These are phyloP conservation scores for Enteromius radiatus DNA, from an alignment of 2,797 vertebrate genomes.

Conservation along the genomic window DNA sequence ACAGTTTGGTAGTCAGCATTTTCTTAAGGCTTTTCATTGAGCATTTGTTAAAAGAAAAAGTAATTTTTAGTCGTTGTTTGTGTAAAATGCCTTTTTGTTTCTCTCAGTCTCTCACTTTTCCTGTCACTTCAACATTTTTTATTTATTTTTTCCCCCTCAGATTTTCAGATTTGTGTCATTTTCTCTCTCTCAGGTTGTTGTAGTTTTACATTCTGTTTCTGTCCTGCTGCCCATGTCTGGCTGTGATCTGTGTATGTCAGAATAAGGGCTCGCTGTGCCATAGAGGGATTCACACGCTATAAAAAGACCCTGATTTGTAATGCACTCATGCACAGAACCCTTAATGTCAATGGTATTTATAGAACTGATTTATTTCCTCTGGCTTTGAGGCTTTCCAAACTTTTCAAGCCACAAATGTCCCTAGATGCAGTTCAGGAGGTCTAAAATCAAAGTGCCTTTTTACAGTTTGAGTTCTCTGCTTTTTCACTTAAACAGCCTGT, in stretches of 20 bases:
- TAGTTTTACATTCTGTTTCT: slow-evolving; percentile 44
- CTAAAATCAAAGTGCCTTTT: slow-evolving; percentile 38
- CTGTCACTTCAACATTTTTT: slow-evolving; percentile 17
- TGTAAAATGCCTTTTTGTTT: neutral
- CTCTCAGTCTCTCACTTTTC: neutral
- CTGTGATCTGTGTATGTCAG: neutral
- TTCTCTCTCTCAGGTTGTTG: slow-evolving; percentile 32
- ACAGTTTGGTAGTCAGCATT: neutral
- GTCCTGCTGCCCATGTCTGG: neutral
- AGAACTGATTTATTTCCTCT: slow-evolving; percentile 71
- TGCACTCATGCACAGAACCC: slow-evolving; percentile 41
- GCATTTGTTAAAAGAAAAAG: neutral
- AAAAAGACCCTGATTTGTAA: slow-evolving; percentile 64
- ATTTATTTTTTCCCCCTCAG: neutral
- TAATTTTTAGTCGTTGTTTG: neutral
- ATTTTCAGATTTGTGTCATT: slow-evolving; percentile 3
- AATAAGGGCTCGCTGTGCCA: slow-evolving; percentile 35
- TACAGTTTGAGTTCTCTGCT: slow-evolving; percentile 13
- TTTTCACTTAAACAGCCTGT: slow-evolving; percentile 21
- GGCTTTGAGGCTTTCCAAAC: slow-evolving; percentile 61
- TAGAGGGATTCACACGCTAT: slow-evolving; percentile 63
- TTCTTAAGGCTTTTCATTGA: neutral
- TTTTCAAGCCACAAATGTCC: slow-evolving; percentile 68
- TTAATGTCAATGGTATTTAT: slow-evolving; percentile 69
- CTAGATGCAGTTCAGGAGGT: slow-evolving; percentile 47